Evolutionary conservation across 2,888 invertebrate species (phyloP), one percentile per base, ranked within the genome.

Genomic region (Pseudeuparius sepicola): DNA sequence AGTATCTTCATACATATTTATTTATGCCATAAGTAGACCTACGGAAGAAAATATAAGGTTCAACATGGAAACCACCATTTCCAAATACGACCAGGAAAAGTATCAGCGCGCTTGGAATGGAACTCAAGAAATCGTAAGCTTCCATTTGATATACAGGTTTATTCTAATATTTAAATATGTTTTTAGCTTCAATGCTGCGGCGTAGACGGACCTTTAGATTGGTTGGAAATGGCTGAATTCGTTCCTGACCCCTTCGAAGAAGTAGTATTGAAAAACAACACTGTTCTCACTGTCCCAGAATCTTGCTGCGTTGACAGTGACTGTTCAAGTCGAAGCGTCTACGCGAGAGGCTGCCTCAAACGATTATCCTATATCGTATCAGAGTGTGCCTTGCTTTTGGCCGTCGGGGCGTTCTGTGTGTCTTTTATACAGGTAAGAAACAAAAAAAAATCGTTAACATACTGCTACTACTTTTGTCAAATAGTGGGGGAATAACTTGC

Each of bases 351-450:
- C 11, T 54, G 54, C 35, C 29, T 53, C 7, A 33, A 40, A 13
- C 39, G 37, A 24, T 37, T 54, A 10, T 35, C 39, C 6, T 48
- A 42, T 24, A 41, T 54, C 31, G 47, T 52, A n/a, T 52, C 53
- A 1, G 53, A 54, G 44, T 49, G 82, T 53, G 74, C 80, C 15
- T 70, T 81, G 35, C 63, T 83, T 32, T 61, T 83, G 40, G 81
- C 77, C 3, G 79, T 80, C 31, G 84, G 82, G 3, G 82, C 82
- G 3, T 66, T 81, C 49, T 80, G 82, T n/a, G 79, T 85, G 39
- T 80, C 81, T 4, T 74, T 84, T 49, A 80, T 85, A 42, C 84
- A 85, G 72, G 81, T 81, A 55, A 40, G 49, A n/a, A n/a, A n/a
- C n/a, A n/a, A n/a, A n/a, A n/a, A n/a, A n/a, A n/a, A n/a, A n/a